These are phyloP conservation scores for Tretioscincus oriximinensis DNA, from an alignment of 2,113 vertebrate species.

Conservation along the genomic window DNA sequence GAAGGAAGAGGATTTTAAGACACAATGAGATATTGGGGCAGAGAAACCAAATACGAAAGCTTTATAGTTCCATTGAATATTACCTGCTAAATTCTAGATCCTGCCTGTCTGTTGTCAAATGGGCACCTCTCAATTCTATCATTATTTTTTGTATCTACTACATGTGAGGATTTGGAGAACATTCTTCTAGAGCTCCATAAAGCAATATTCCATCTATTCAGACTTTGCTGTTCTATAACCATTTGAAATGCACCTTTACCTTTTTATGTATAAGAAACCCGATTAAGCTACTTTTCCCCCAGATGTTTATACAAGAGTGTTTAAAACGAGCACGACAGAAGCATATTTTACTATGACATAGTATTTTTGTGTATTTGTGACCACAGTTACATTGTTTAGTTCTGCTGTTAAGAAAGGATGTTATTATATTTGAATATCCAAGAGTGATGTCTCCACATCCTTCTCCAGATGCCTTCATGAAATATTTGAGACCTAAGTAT, in stretches of 20 bases:
- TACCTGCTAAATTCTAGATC: background rate
- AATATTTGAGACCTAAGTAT: too few species aligned
- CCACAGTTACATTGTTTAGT: background rate
- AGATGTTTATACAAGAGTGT: background rate
- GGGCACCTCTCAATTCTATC: constrained; percentile 31
- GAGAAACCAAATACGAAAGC: background rate
- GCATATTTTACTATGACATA: background rate
- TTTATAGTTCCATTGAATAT: too few species aligned
- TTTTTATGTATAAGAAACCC: background rate
- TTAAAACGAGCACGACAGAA: background rate
- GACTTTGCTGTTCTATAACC: background rate
- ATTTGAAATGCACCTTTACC: background rate
- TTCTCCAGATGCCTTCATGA: too few species aligned
- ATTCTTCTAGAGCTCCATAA: background rate
- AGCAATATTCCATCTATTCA: constrained; percentile 28
- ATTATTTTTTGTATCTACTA: constrained; percentile 20
- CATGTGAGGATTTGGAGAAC: background rate
- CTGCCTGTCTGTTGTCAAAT: constrained; percentile 21
- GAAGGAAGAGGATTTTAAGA: too few species aligned
- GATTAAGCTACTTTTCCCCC: background rate
- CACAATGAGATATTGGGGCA: background rate
- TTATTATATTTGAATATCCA: constrained; percentile 33
- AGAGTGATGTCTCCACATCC: constrained; percentile 4
- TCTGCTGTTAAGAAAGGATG: constrained; percentile 27
- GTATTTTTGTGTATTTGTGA: background rate